Conservation (phyloP, 2,888 invertebrate species). For the Hypomecis punctinalis region DNA sequence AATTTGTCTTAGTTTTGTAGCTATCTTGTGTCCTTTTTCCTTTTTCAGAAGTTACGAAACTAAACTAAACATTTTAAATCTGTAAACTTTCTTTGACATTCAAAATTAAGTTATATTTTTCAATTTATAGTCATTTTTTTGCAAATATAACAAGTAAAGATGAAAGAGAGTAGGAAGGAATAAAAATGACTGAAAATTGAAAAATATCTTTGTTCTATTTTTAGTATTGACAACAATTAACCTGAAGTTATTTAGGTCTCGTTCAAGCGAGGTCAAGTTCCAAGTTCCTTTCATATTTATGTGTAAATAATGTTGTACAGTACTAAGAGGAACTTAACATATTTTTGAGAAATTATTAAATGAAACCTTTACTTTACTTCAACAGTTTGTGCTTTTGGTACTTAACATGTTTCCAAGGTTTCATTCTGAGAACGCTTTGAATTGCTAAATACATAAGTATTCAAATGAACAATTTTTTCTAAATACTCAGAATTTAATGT, state of each 20-base stretch:
- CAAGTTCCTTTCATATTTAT: too few relatives aligned
- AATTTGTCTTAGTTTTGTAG: conserved; percentile 79
- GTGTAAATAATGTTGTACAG: too few relatives aligned
- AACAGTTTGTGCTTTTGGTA: too few relatives aligned
- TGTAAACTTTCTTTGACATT: neutral
- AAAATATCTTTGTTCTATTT: conserved; percentile 17
- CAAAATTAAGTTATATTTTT: conserved; percentile 7
- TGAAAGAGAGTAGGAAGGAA: neutral
- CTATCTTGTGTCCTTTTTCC: conserved; percentile 68
- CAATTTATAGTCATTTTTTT: conserved; percentile 19
- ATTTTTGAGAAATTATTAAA: too few relatives aligned
- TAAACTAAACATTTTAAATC: neutral
- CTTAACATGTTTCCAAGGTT: too few relatives aligned
- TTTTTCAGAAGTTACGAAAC: neutral
- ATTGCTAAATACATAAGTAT: too few relatives aligned
- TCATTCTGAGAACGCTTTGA: too few relatives aligned
- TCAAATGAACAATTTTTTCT: too few relatives aligned
- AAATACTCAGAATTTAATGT: too few relatives aligned
- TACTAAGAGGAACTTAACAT: too few relatives aligned
- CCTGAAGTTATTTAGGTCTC: conserved; percentile 32
- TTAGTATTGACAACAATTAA: conserved; percentile 11
- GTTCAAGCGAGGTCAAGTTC: conserved; percentile 33
- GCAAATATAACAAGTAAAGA: conserved; percentile 3
- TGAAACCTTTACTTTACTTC: too few relatives aligned
- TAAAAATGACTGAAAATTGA: conserved; percentile 28